phyloP scores from a whole-genome alignment of 2,888 invertebrate species.

The Pyrochroa serraticornis region DNA sequence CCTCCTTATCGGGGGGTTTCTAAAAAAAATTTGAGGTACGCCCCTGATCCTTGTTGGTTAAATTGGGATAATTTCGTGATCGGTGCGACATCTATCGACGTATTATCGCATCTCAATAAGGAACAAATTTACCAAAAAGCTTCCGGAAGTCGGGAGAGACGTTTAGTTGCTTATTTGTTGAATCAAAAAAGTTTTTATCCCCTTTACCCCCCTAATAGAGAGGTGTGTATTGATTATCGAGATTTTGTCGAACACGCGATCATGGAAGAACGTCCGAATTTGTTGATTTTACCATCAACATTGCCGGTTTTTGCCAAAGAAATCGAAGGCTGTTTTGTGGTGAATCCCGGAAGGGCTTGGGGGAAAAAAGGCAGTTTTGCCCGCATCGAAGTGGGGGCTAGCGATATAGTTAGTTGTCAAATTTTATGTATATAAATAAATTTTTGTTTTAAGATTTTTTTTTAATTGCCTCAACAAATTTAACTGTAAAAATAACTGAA shows the following conservation, averaged over 20 bases:
- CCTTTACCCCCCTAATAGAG: slow-evolving; percentile 73
- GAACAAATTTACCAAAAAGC: neutral
- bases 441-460: no score
- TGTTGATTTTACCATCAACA: slow-evolving; percentile 84
- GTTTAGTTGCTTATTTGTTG: slow-evolving; percentile 76
- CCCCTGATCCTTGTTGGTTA: slow-evolving; percentile 83
- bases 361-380: slow-evolving; percentile 84
- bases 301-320: slow-evolving; percentile 78
- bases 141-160: slow-evolving; percentile 70
- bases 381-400: slow-evolving; percentile 62
- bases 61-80: slow-evolving; percentile 77
- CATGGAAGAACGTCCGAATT: slow-evolving; percentile 76
- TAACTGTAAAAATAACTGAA: no score
- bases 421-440: no score
- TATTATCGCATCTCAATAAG: slow-evolving; percentile 80
- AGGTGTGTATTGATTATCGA: slow-evolving; percentile 72
- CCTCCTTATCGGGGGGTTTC: slow-evolving; percentile 70
- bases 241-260: slow-evolving; percentile 75
- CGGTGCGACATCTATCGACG: slow-evolving; percentile 82
- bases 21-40: slow-evolving; percentile 68
- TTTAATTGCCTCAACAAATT: no score
- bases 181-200: slow-evolving; percentile 84
- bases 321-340: slow-evolving; percentile 74
- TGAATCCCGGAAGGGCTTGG: slow-evolving; percentile 85
- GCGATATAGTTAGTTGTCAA: no score